These are phyloP conservation scores for Drosophila subquinaria DNA, from an alignment of 2,888 invertebrate species.

Conservation along the genomic window DNA sequence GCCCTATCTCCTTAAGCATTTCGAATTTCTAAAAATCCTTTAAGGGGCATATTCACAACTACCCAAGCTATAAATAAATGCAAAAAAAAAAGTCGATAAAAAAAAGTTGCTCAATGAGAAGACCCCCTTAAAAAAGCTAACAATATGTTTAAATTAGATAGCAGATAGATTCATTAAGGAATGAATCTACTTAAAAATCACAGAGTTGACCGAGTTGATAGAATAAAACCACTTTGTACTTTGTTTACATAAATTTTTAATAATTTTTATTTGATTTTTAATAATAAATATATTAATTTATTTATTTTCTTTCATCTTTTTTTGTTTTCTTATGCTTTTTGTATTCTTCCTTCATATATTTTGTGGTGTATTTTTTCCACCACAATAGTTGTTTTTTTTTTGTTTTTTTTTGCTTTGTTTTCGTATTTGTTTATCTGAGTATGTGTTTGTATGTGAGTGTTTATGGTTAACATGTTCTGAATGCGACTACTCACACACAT, in stretches of 20 bases:
- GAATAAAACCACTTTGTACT: slow-evolving; percentile 27
- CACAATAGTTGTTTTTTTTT: slow-evolving; percentile 32
- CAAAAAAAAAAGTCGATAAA: too few species aligned
- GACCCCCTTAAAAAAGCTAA: too few species aligned
- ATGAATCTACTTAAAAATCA: too few species aligned
- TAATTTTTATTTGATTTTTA: slow-evolving; percentile 78
- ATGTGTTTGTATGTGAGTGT: slow-evolving; percentile 2
- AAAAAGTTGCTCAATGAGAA: too few species aligned
- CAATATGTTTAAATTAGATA: too few species aligned
- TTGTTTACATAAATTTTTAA: slow-evolving; percentile 72
- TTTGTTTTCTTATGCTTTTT: slow-evolving; percentile 32
- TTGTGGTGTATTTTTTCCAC: slow-evolving; percentile 20
- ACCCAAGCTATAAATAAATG: too few species aligned
- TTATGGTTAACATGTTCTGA: slow-evolving; percentile 7
- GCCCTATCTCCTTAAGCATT: too few species aligned
- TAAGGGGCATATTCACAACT: too few species aligned
- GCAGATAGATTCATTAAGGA: too few species aligned
- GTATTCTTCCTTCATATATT: slow-evolving; percentile 36
- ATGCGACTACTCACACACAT: slow-evolving; percentile 10
- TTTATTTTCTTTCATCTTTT: slow-evolving; percentile 41
- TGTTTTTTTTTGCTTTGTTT: slow-evolving; percentile 24
- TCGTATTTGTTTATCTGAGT: slow-evolving; percentile 22
- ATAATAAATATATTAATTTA: slow-evolving; percentile 76
- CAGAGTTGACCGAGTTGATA: not conserved
- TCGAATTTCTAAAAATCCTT: too few species aligned